A percentile compares a stretch with the other conserved stretches of the same genome.
phyloP scores from a whole-genome alignment of 2,797 vertebrate genomes.

The Lates japonicus region DNA sequence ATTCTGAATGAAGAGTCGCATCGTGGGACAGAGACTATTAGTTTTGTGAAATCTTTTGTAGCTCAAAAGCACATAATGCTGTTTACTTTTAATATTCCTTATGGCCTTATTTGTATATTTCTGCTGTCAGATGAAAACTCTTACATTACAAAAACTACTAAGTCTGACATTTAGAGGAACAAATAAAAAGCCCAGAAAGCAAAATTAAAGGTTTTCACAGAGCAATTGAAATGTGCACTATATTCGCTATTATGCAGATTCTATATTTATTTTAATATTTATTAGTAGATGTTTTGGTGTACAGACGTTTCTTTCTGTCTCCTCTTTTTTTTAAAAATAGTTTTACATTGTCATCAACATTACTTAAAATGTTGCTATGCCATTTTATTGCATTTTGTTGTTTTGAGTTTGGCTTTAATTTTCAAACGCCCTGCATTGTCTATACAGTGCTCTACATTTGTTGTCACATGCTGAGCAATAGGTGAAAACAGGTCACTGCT shows the following conservation, averaged over 20 bases:
- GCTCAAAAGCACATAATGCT: slow-evolving; percentile 22
- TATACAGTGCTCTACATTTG: slow-evolving; percentile 10
- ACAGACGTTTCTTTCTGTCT: slow-evolving; percentile 20
- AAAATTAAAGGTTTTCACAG: slow-evolving; percentile 26
- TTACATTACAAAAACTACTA: slow-evolving; percentile 19
- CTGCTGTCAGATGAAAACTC: slow-evolving; percentile 26
- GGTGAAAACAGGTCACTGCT: background rate
- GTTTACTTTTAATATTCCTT: slow-evolving; percentile 35
- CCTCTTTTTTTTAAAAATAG: background rate
- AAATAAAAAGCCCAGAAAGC: slow-evolving; percentile 1
- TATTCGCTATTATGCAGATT: slow-evolving; percentile 35
- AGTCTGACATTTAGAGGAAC: slow-evolving; percentile 1
- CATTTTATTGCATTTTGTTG: slow-evolving; percentile 14
- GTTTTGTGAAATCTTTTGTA: slow-evolving; percentile 20
- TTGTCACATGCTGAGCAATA: background rate
- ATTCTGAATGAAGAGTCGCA: slow-evolving; percentile 35
- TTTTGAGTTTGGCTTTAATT: slow-evolving; percentile 26
- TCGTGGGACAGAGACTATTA: background rate
- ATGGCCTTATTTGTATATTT: slow-evolving; percentile 42
- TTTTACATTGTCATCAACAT: slow-evolving; percentile 31
- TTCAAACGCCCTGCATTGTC: slow-evolving; percentile 12
- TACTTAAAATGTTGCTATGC: slow-evolving; percentile 20
- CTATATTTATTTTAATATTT: slow-evolving; percentile 80
- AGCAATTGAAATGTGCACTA: slow-evolving; percentile 26
- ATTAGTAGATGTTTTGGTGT: slow-evolving; percentile 63